Evolutionary conservation across 2,888 invertebrate species (phyloP), one percentile per base, ranked within the genome.

Genomic region (Xestoiulus laeticollis): DNA sequence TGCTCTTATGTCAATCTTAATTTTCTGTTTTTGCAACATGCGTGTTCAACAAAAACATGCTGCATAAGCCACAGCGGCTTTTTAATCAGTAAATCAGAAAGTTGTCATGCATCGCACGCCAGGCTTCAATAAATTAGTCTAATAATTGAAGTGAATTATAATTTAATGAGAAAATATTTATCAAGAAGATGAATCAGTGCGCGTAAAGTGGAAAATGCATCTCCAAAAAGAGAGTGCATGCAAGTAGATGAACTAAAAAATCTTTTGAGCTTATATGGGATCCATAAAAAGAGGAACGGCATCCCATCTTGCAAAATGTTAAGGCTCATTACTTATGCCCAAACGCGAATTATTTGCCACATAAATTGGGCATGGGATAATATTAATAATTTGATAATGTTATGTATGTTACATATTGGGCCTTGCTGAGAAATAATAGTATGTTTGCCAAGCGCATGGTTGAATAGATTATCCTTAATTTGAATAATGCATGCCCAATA

Each of bases 101-200:
- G n/a, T n/a, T n/a, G 43, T 38, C 19, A 5, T n/a, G 32, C 30
- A n/a, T 32, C 6, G 33, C 8, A n/a, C 43, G 43, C 84, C n/a
- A 84, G 33, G 43, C 33, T n/a, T 83, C 43, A 84, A 38, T 84
- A n/a, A 84, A 43, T 84, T 84, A 84, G 33, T 84, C 33, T 38
- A 84, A 84, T 38, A 84, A 33, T 38, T 84, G n/a, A 84, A 32
- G 43, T 6, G 19, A 84, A 84, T 38, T 84, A 84, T 84, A 1
- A 84, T 43, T 84, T 84, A 84, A 84, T 38, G 43, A 32, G 33
- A 84, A 38, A 84, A 84, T 84, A 84, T 84, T 84, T 84, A 38
- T 84, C 43, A 19, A 32, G 33, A 84, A n/a, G 43, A 38, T 84
- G 22, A 84, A 84, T 33, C 19, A 84, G 43, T 84, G 84, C 19